Base-by-base conservation (phyloP, 2,888 invertebrate species). In the Diachrysia chrysitis region DNA sequence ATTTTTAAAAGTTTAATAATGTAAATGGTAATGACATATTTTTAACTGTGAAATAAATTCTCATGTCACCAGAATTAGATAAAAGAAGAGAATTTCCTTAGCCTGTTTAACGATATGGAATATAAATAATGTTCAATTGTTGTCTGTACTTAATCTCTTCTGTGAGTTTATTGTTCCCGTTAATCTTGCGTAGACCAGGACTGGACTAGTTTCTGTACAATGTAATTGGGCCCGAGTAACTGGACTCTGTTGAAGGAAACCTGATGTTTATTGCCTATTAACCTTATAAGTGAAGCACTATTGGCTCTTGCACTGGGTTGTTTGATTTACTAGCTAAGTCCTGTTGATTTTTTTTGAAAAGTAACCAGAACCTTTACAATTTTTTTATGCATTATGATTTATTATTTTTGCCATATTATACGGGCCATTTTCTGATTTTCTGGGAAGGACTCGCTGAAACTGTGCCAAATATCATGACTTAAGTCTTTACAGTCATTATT, bases 201-300 rank as follows among this genome's bases (percentile, higher is more conserved):
- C n/a, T 42, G 42, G n/a, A n/a, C 42, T 42, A 42, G 42, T 42
- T n/a, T 42, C 42, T 42, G 16, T 37, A 42, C 42, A n/a, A 42
- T n/a, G 42, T 42, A 42, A 42, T 42, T 42, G 42, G 42, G 16
- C 42, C n/a, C n/a, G 5, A 42, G 42, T 42, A 42, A 51, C 48
- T 21, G 4, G 16, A 14, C 25, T 55, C 48, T 42, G 32, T 42
- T 21, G 7, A 46, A 53, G 29, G 60, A 54, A 54, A 54, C 54
- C 48, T 62, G 63, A 71, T 66, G 58, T 64, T 66, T 66, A 75
- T 74, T 75, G 66, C 63, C 61, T 23, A 21, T 66, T 75, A 66
- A 63, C 58, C 75, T 58, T 60, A 51, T 53, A 58, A 21, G 21
- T 51, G 14, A 21, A 42, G 17, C 51, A 55, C 32, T 21, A 53